Base-by-base conservation (phyloP, 2,113 vertebrate genomes). In the Tachysurus vachellii region DNA sequence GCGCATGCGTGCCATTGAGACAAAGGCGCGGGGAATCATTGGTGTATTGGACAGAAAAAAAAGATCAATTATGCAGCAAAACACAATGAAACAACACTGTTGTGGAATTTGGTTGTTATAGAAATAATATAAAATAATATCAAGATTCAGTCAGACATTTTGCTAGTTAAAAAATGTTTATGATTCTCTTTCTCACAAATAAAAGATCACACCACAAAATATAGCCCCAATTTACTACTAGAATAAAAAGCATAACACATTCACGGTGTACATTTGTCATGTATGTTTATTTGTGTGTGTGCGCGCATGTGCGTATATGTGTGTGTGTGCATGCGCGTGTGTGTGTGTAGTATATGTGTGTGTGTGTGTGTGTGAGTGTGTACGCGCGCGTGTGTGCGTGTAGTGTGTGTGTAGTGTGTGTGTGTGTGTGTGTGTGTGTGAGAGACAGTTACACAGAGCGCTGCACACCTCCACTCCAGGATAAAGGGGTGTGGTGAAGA, bases 1-100 rank as follows among this genome's bases (percentile, higher is more conserved):
- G 94, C 95, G 95, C 95, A 95, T 95, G 95, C 94, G 95, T 28
- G 86, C 86, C 91, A 68, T 54, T 66, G 92, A 94, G 93, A 95
- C 95, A 95, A 95, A 95, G 94, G 92, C 94, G 83, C 90, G 12
- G 87, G 89, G 90, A 91, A 91, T 92, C 85, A 90, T 8, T 54
- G 87, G 64, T 88, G 88, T 91, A 91, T 83, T 86, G 57, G 61
- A 71, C 21, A 82, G 23, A 75, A 75, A 50, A 50, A 47, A 54
- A 17, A 21, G 5, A 31, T 11, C 53, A 59, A 36, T 59, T 17
- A 61, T 59, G 79, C 54, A 80, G 31, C 56, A 59, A 59, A 53
- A 80, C 19, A 80, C n/a, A 57, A 0, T 57, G 8, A 61, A 36
- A 42, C 21, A n/a, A 42, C 53, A 21, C 26, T 13, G 14, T 21